These are phyloP conservation scores for Nyctibius grandis DNA, from an alignment of 2,797 vertebrate species.

Conservation along the genomic window DNA sequence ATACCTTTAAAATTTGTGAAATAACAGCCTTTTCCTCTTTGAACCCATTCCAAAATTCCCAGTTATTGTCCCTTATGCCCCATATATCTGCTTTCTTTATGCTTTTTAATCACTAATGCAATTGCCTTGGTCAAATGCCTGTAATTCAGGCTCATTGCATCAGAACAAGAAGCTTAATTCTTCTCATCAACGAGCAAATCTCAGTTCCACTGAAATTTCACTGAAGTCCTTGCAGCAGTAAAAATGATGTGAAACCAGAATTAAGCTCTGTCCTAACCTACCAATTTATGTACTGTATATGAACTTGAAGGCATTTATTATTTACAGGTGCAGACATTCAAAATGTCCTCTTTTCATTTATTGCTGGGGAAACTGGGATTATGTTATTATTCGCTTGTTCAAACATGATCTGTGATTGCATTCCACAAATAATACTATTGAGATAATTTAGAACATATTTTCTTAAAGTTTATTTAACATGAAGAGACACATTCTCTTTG, in stretches of 20 bases:
- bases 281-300: not conserved
- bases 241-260: not conserved
- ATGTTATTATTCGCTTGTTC: not conserved
- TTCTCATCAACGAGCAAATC: not conserved
- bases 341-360: conserved; percentile 7
- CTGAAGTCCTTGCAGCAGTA: not conserved
- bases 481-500: conserved; percentile 20
- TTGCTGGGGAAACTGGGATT: not conserved
- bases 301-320: not conserved
- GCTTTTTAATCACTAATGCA: conserved; percentile 11
- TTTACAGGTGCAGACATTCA: not conserved
- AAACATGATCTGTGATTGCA: conserved; percentile 20
- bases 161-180: not conserved
- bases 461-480: conserved; percentile 39
- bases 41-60: not conserved
- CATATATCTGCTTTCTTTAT: not conserved
- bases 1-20: not conserved
- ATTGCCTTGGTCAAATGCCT: not conserved
- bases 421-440: conserved; percentile 1
- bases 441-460: conserved; percentile 33
- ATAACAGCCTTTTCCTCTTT: not conserved
- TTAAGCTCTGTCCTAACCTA: not conserved
- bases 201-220: not conserved
- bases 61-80: not conserved
- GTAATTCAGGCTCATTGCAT: not conserved